Percentiles rank a stretch among this genome's conserved stretches.
Conservation (phyloP, 2,888 invertebrate species). For the Galerucella calmariensis region DNA sequence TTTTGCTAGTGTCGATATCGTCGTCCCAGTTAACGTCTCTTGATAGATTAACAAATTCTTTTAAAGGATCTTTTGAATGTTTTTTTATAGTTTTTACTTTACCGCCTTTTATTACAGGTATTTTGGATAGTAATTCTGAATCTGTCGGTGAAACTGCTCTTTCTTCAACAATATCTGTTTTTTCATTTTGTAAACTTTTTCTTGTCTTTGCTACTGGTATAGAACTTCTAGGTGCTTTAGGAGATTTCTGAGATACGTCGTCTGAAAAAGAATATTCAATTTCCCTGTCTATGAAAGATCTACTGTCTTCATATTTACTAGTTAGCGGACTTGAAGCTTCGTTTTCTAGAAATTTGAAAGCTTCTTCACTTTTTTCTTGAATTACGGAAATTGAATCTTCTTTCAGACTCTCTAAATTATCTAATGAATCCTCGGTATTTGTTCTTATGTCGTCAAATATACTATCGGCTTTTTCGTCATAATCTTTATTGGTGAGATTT, state of each 20-base stretch:
- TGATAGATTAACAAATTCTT: conserved; percentile 63
- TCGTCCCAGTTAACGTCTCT: conserved; percentile 65
- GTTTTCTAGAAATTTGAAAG: conserved; percentile 63
- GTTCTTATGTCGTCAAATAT: conserved; percentile 60
- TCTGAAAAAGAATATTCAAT: conserved; percentile 41
- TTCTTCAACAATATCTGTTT: conserved; percentile 50
- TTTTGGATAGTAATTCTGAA: conserved; percentile 60
- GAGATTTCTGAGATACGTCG: conserved; percentile 43
- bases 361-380: conserved; percentile 62
- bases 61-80: conserved; percentile 66
- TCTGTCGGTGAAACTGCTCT: conserved; percentile 54
- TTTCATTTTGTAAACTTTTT: conserved; percentile 54
- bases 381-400: conserved; percentile 60
- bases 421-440: conserved; percentile 62
- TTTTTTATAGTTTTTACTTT: conserved; percentile 67
- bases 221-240: conserved; percentile 50
- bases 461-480: conserved; percentile 57
- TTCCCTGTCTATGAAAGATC: conserved; percentile 49
- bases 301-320: conserved; percentile 39
- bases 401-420: conserved; percentile 59
- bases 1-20: conserved; percentile 51
- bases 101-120: conserved; percentile 62
- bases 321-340: conserved; percentile 56
- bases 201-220: conserved; percentile 60
- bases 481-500: conserved; percentile 59